Evolutionary conservation across 2,888 invertebrate genomes (phyloP).

Genomic region (Melanchra persicariae): DNA sequence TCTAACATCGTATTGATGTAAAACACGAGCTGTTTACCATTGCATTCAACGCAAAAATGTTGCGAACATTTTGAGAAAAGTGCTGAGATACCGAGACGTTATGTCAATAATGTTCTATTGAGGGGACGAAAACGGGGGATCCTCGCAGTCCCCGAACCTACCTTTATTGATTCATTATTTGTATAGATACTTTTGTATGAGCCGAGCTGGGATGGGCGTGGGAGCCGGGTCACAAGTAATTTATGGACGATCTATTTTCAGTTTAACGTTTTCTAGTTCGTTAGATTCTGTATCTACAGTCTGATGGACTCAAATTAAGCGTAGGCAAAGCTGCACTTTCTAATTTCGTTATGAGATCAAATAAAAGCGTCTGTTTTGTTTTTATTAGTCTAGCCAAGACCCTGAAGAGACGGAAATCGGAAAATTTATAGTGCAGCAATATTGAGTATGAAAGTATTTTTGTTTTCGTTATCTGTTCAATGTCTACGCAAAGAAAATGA

Average conservation of each 20-base stretch:
- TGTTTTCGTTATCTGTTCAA: conserved; percentile 39
- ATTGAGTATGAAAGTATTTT: conserved; percentile 28
- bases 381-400: conserved; percentile 2
- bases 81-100: conserved; percentile 8
- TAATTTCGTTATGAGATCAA: conserved; percentile 13
- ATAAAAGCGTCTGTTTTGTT: conserved; percentile 41
- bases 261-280: conserved; percentile 41
- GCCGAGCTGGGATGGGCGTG: conserved; percentile 18
- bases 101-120: not conserved
- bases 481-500: conserved; percentile 21
- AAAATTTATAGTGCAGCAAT: conserved; percentile 36
- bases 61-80: not conserved
- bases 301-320: conserved; percentile 10
- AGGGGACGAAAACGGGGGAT: not conserved
- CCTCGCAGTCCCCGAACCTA: not conserved
- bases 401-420: conserved; percentile 35
- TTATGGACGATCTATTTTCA: conserved; percentile 42
- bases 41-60: conserved; percentile 6
- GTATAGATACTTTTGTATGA: conserved; percentile 27
- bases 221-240: conserved; percentile 12
- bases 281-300: conserved; percentile 27
- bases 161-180: conserved; percentile 41
- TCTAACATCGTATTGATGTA: conserved; percentile 37
- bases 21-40: conserved; percentile 35
- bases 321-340: conserved; percentile 19